Percentiles rank a stretch among this genome's conserved stretches.
phyloP scores from a whole-genome alignment of 2,888 invertebrate species.

The Aleiodes testaceus region DNA sequence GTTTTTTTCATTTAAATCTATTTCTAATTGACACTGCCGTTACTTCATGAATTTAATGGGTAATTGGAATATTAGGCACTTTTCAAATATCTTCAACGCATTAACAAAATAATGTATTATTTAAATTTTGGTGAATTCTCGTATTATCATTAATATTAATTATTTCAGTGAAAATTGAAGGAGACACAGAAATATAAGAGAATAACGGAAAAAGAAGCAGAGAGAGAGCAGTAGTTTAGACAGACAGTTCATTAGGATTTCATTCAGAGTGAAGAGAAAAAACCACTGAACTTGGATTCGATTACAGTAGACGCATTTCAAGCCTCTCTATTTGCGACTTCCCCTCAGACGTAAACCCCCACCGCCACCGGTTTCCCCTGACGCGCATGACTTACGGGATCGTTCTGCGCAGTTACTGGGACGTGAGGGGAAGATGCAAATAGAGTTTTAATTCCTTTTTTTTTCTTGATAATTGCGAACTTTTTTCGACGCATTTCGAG shows the following conservation, averaged over 20 bases:
- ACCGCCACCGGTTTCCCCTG: too few species aligned
- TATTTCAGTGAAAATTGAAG: conserved; percentile 26
- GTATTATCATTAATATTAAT: conserved; percentile 1
- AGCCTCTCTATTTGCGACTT: too few species aligned
- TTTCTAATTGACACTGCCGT: conserved; percentile 51
- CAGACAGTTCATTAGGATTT: conserved; percentile 6
- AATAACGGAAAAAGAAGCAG: neutral
- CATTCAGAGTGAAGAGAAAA: conserved; percentile 7
- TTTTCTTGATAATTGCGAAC: too few species aligned
- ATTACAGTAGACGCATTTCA: neutral
- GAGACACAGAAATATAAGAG: conserved; percentile 11
- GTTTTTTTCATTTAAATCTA: neutral
- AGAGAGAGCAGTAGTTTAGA: conserved; percentile 31
- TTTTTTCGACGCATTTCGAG: neutral
- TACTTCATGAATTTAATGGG: conserved; percentile 44
- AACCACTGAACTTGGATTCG: neutral
- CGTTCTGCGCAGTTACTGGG: too few species aligned
- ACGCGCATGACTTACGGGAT: too few species aligned
- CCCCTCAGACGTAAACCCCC: too few species aligned
- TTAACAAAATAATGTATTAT: conserved; percentile 34
- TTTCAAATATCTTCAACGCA: conserved; percentile 55
- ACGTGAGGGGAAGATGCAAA: too few species aligned
- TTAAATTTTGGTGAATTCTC: conserved; percentile 17
- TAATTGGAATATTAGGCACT: conserved; percentile 61
- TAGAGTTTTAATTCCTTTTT: too few species aligned